Conservation (phyloP, 2,888 invertebrate species). For the Metopia argyrocephala region DNA sequence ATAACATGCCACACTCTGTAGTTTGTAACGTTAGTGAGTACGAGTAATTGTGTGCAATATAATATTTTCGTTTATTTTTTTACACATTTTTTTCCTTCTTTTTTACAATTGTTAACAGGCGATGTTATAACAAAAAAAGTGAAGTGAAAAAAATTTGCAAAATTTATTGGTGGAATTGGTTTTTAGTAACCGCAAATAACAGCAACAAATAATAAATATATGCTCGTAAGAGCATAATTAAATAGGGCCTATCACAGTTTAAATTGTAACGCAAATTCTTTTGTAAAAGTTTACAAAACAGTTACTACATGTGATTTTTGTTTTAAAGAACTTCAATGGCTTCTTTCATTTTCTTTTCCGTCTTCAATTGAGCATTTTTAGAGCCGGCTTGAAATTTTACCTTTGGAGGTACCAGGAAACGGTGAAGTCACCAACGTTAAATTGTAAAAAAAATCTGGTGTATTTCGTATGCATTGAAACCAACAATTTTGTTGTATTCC, state of each 20-base stretch:
- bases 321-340: too few species aligned
- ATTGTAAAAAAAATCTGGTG: too few species aligned
- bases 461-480: too few species aligned
- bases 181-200: constrained; percentile 39
- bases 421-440: too few species aligned
- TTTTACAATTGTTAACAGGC: constrained; percentile 13
- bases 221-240: not conserved
- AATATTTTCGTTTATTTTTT: not conserved
- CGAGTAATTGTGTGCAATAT: not conserved
- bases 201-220: constrained; percentile 30
- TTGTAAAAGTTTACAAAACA: not conserved
- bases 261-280: not conserved
- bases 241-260: constrained; percentile 20
- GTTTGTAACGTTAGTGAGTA: not conserved
- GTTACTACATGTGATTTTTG: too few species aligned
- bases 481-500: too few species aligned
- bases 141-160: not conserved
- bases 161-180: constrained; percentile 40
- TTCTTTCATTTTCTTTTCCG: too few species aligned
- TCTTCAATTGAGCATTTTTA: too few species aligned
- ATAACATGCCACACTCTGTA: constrained; percentile 32
- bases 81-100: not conserved
- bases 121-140: constrained; percentile 9
- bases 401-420: too few species aligned
- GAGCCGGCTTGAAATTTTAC: too few species aligned